Percentiles rank a stretch among this genome's conserved stretches.
Evolutionary conservation across 2,113 vertebrate genomes (phyloP).

Genomic region (Canis aureus): DNA sequence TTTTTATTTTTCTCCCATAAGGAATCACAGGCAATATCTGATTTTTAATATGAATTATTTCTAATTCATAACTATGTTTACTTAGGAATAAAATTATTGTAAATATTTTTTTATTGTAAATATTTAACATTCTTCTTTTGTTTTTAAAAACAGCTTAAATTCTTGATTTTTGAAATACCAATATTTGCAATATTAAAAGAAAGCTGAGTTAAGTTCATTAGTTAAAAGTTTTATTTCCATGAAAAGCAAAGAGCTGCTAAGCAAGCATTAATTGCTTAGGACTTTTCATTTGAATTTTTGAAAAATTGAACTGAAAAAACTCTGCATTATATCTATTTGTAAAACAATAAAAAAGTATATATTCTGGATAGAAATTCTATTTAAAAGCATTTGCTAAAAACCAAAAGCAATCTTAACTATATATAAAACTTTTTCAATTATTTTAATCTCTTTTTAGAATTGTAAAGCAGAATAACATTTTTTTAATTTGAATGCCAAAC

Average conservation of each 20-base stretch:
- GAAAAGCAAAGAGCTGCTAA: constrained; percentile 36
- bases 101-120: constrained; percentile 75
- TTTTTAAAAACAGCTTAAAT: constrained; percentile 60
- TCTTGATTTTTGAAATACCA: constrained; percentile 57
- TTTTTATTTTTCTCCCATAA: constrained; percentile 72
- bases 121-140: constrained; percentile 64
- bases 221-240: constrained; percentile 52
- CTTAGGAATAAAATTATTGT: constrained; percentile 67
- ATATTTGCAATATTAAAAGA: constrained; percentile 49
- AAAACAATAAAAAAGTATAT: constrained; percentile 20
- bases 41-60: constrained; percentile 65
- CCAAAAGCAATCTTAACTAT: constrained; percentile 41
- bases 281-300: constrained; percentile 44
- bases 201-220: constrained; percentile 59
- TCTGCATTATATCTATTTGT: constrained; percentile 36
- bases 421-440: constrained; percentile 20
- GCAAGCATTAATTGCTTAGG: constrained; percentile 34
- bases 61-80: constrained; percentile 74
- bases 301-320: constrained; percentile 47
- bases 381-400: constrained; percentile 63
- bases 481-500: constrained; percentile 48
- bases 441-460: constrained; percentile 48
- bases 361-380: constrained; percentile 53
- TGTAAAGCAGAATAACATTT: constrained; percentile 56
- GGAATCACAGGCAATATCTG: constrained; percentile 69